These are phyloP conservation scores for Haliclona indistincta DNA, from an alignment of 37 sponge, comb jelly and placozoan genomes.

Conservation along the genomic window DNA sequence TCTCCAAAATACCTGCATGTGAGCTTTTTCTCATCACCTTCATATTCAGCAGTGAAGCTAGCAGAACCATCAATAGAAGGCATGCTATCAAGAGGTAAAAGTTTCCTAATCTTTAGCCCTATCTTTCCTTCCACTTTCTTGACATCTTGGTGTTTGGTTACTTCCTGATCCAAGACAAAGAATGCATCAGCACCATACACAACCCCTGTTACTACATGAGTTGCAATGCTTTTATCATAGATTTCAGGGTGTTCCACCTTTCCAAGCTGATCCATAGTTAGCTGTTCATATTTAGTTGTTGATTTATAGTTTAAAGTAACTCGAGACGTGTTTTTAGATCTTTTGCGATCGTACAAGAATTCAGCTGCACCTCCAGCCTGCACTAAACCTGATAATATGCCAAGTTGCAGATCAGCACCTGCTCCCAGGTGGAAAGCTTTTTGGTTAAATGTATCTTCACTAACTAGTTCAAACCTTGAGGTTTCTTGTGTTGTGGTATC, in stretches of 20 bases:
- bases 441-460: slow-evolving; percentile 6
- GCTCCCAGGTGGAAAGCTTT: slow-evolving; percentile 13
- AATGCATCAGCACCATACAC: no score
- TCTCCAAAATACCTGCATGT: slow-evolving; percentile 26
- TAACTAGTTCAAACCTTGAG: slow-evolving; percentile 10
- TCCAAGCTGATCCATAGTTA: slow-evolving; percentile 19
- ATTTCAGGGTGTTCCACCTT: slow-evolving; percentile 16
- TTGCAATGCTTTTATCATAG: slow-evolving; percentile 2
- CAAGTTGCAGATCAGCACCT: slow-evolving; percentile 25
- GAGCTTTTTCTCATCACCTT: slow-evolving; percentile 5
- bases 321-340: slow-evolving; percentile 17
- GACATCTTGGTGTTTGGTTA: background rate
- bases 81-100: background rate
- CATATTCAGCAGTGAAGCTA: slow-evolving; percentile 7
- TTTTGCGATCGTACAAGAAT: slow-evolving; percentile 25
- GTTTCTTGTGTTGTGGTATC: background rate
- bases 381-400: slow-evolving; percentile 20
- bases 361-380: slow-evolving; percentile 7
- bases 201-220: no score
- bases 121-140: background rate
- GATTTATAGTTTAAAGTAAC: slow-evolving; percentile 20
- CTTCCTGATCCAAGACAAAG: slow-evolving; percentile 18
- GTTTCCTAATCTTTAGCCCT: background rate
- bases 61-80: no score
- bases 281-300: slow-evolving; percentile 13